These are phyloP conservation scores for Sorex fumeus DNA, from an alignment of 2,113 vertebrate genomes.

Conservation along the genomic window DNA sequence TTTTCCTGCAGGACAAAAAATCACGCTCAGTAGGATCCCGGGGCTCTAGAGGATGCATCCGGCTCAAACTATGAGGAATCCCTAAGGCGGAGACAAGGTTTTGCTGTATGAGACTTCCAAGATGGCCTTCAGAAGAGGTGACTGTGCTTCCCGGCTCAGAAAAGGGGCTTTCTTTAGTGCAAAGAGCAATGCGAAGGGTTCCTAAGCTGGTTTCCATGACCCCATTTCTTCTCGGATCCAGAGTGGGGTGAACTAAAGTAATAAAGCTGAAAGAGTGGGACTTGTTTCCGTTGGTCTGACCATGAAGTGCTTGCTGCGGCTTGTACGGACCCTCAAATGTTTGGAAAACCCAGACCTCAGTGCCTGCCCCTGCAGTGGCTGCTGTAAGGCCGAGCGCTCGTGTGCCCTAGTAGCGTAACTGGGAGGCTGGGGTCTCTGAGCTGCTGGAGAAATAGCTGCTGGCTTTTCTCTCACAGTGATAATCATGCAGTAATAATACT, in stretches of 20 bases:
- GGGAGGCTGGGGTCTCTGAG: not conserved
- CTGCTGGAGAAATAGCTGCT: not conserved
- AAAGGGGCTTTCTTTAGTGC: conserved; percentile 40
- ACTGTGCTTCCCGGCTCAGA: conserved; percentile 9
- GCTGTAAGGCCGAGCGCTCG: not conserved
- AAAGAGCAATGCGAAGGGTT: not conserved
- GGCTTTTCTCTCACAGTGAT: not conserved
- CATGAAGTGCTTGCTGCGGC: too few species aligned
- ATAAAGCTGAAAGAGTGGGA: not conserved
- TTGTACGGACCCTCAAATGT: too few species aligned
- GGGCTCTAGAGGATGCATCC: not conserved
- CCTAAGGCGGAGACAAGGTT: not conserved
- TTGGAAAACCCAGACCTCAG: too few species aligned
- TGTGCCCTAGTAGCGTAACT: not conserved
- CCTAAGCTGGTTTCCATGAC: conserved; percentile 6
- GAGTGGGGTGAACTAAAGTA: not conserved
- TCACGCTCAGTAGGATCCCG: not conserved
- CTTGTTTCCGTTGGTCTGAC: not conserved
- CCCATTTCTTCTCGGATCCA: not conserved
- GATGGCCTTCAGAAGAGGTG: not conserved
- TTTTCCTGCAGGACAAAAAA: not conserved
- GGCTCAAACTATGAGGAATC: not conserved
- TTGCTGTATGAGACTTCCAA: conserved; percentile 13
- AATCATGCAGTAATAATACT: not conserved
- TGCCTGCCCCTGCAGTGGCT: not conserved